Percentiles rank a stretch among this genome's conserved stretches.
Evolutionary conservation across 2,113 vertebrate species (phyloP).

Genomic region (Rousettus leschenaultii): DNA sequence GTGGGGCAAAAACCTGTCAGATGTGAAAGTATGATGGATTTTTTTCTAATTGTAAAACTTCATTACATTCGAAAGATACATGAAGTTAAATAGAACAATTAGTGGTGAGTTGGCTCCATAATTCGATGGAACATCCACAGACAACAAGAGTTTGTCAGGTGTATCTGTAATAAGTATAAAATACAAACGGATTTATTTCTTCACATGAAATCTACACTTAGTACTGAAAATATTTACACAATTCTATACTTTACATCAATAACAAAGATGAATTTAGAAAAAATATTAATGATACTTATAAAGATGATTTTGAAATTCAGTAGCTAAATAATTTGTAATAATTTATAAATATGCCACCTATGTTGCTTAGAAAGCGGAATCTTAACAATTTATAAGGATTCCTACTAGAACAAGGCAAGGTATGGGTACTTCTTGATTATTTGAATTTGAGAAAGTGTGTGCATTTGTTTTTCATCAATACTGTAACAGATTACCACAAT

Average conservation of each 20-base stretch:
- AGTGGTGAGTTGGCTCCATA: not conserved
- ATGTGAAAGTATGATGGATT: slow-evolving; percentile 34
- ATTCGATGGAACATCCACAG: not conserved
- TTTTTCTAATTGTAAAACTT: slow-evolving; percentile 5
- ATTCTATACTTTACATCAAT: not conserved
- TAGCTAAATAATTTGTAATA: not conserved
- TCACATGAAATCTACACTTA: not conserved
- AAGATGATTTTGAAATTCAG: not conserved
- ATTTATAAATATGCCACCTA: not conserved
- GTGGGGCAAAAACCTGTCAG: slow-evolving; percentile 35
- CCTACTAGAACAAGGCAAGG: not conserved
- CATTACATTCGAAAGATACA: not conserved
- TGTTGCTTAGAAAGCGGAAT: not conserved
- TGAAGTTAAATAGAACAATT: slow-evolving; percentile 1
- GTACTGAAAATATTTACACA: not conserved
- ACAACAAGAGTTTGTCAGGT: not conserved
- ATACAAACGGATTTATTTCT: not conserved
- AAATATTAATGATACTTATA: not conserved
- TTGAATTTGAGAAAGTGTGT: not conserved
- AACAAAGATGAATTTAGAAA: not conserved
- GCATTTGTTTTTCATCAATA: not conserved
- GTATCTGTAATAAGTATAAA: not conserved
- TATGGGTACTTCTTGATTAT: not conserved
- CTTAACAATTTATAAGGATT: not conserved
- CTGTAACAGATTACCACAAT: not conserved